Base-by-base conservation (phyloP, 2,113 vertebrate genomes). In the Acanthisitta chloris region DNA sequence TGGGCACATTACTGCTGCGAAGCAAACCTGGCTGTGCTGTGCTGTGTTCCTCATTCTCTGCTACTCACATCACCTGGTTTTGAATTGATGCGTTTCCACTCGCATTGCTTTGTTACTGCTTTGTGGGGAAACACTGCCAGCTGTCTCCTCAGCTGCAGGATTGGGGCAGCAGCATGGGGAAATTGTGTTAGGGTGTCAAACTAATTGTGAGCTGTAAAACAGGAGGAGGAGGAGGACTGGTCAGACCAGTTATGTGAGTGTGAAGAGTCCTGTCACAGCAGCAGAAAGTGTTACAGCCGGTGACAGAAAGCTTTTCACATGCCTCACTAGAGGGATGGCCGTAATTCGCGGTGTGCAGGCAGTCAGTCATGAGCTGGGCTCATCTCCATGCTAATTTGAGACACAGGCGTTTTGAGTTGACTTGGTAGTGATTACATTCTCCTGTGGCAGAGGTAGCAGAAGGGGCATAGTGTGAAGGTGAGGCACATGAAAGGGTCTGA, bases 81-180 rank as follows among this genome's bases (percentile, higher is more conserved):
- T 57, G 57, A 34, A 11, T 1, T 49, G 26, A 26, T 76, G 46
- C 0, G 0, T 76, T 91, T 67, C 81, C 36, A 5, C 55, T 43
- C 16, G 12, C 2, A 21, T 67, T 46, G 21, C 58, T 58, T 77
- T 64, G 23, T 73, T 80, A 9, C 26, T 45, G 59, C 23, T 1
- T 1, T 49, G 36, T 40, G 34, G 34, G 31, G n/a, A 10, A 42
- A 9, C n/a, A 4, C 16, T 58, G 62, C 5, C 4, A 2, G 21
- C 38, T 80, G 82, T 45, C 38, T 42, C 9, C 25, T 69, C 20
- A 28, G 51, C 76, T 83, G 70, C 23, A 86, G 45, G 33, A 7
- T 8, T 45, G 34, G 48, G n/a, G 7, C 49, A 51, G 58, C 42
- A 52, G 11, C 1, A 0, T 0, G 1, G 16, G 38, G 26, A 34